Evolutionary conservation across 2,888 invertebrate genomes (phyloP).

Genomic region (Protophormia terraenovae): DNA sequence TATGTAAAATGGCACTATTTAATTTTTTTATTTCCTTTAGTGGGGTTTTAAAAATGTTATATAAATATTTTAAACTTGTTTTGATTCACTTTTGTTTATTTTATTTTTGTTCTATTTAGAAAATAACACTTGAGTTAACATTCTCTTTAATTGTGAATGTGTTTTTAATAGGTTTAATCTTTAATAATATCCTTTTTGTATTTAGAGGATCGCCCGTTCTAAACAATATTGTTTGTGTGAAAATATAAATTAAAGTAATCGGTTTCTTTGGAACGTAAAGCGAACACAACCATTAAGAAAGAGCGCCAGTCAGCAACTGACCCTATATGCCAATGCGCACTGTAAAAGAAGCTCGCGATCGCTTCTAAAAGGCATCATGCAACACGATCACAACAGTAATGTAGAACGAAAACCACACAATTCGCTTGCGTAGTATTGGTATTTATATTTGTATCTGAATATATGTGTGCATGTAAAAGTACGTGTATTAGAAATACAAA

Average conservation of each 20-base stretch:
- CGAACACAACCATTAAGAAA: conserved; percentile 77
- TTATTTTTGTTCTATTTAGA: neutral
- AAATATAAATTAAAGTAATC: neutral
- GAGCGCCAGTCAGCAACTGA: conserved; percentile 80
- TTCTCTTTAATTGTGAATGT: neutral
- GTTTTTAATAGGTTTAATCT: neutral
- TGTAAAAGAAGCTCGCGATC: conserved; percentile 72
- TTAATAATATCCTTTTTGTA: conserved; percentile 40
- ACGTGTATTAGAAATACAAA: conserved; percentile 16
- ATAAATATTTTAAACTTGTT: neutral
- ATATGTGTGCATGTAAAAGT: neutral
- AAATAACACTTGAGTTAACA: neutral
- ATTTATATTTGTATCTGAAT: neutral
- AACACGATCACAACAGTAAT: conserved; percentile 56
- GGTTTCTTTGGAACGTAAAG: conserved; percentile 43
- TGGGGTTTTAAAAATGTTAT: neutral
- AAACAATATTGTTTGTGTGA: neutral
- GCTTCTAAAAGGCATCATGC: conserved; percentile 64
- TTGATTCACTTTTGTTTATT: conserved; percentile 13
- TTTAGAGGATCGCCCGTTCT: conserved; percentile 42
- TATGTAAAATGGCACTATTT: neutral
- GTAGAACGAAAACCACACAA: conserved; percentile 54
- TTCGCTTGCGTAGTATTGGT: neutral
- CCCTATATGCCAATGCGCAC: conserved; percentile 72
- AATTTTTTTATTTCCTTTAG: neutral